Conservation (phyloP, 2,888 invertebrate genomes). For the Synanthedon myopaeformis region DNA sequence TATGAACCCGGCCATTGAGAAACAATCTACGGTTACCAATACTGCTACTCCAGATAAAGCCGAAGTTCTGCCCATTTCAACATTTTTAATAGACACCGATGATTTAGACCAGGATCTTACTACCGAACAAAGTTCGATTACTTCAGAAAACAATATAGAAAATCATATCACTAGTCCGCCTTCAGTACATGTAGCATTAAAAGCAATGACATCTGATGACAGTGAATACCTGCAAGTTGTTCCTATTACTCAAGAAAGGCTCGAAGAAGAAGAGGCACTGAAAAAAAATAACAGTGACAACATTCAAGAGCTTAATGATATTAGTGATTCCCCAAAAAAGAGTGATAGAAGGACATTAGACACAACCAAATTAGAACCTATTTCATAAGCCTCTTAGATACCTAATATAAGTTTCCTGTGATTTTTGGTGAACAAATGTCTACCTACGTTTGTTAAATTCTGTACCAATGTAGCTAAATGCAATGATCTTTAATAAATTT, state of each 20-base stretch:
- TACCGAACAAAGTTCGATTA: constrained; percentile 5
- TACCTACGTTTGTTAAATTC: constrained; percentile 27
- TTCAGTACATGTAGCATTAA: constrained; percentile 1
- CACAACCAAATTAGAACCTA: constrained; percentile 40
- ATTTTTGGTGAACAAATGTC: constrained; percentile 14
- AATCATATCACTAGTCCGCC: constrained; percentile 11
- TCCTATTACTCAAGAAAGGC: constrained; percentile 34
- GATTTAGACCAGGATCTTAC: constrained; percentile 34
- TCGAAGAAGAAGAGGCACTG: constrained; percentile 27
- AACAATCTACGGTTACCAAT: constrained; percentile 8
- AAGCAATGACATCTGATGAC: constrained; percentile 11
- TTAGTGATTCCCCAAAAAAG: constrained; percentile 59
- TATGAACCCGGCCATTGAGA: constrained; percentile 7
- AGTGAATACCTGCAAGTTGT: constrained; percentile 46
- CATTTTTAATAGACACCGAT: constrained; percentile 53
- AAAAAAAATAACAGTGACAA: constrained; percentile 38
- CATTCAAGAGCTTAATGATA: constrained; percentile 47
- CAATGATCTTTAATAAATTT: constrained; percentile 16
- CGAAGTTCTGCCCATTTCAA: constrained; percentile 30
- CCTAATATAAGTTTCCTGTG: constrained; percentile 44
- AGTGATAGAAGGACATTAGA: constrained; percentile 60
- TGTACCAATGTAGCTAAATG: constrained; percentile 25
- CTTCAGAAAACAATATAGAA: constrained; percentile 13
- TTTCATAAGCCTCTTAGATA: constrained; percentile 18
- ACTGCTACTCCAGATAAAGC: constrained; percentile 5